Percentiles rank a stretch among this genome's conserved stretches.
Evolutionary conservation across 1,140 invertebrate genomes (phyloP).

Genomic region (Drosophila ohnishii): DNA sequence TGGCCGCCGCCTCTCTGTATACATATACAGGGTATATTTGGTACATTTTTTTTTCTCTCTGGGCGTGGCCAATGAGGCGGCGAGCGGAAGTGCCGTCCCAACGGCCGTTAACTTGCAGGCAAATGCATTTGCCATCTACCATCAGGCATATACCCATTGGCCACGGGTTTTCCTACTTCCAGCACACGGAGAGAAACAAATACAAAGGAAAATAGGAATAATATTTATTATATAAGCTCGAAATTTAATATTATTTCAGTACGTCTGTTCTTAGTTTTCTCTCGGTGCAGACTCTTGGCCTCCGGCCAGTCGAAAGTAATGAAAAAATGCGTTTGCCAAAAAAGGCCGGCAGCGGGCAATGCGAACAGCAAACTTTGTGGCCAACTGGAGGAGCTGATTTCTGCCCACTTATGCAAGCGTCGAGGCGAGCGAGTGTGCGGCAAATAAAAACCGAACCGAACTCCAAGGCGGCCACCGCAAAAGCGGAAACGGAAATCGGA

Average conservation of each 20-base stretch:
- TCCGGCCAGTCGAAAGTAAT: conserved; percentile 74
- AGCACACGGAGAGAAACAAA: background rate
- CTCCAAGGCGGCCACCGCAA: conserved; percentile 74
- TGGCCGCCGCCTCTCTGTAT: conserved; percentile 1
- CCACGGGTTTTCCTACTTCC: conserved; percentile 31
- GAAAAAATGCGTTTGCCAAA: conserved; percentile 81
- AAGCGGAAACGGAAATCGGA: conserved; percentile 80
- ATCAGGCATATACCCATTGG: conserved; percentile 62
- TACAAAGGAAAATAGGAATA: background rate
- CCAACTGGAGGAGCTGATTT: conserved; percentile 67
- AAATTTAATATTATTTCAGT: background rate
- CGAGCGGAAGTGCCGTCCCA: conserved; percentile 40
- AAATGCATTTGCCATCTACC: conserved; percentile 74
- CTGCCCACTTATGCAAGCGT: conserved; percentile 76
- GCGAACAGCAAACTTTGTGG: conserved; percentile 48
- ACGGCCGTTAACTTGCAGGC: conserved; percentile 54
- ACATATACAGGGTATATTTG: conserved; percentile 32
- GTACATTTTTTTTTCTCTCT: conserved; percentile 8
- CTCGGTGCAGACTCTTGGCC: conserved; percentile 43
- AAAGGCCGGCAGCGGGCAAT: conserved; percentile 23
- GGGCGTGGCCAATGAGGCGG: conserved; percentile 62
- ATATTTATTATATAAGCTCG: background rate
- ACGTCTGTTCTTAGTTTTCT: background rate
- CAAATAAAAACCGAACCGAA: conserved; percentile 75
- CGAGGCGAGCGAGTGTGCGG: conserved; percentile 61